Evolutionary conservation across 2,797 vertebrate genomes (phyloP).

Genomic region (Spheniscus humboldti): DNA sequence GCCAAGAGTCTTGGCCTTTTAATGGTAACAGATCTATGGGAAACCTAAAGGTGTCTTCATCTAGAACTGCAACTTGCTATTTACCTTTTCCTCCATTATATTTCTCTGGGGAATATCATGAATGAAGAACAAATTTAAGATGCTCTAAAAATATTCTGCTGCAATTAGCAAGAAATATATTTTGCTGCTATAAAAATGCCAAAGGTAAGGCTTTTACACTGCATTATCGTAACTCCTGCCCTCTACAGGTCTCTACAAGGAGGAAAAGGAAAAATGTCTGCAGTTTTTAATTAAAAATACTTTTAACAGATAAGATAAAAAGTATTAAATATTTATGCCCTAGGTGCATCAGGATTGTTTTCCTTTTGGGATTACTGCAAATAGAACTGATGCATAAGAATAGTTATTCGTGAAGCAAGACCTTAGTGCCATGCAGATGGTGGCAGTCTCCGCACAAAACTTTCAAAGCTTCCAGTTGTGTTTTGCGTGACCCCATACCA

Average conservation of each 20-base stretch:
- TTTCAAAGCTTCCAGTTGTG: background rate
- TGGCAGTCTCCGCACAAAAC: background rate
- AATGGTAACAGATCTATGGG: background rate
- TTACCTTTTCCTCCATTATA: background rate
- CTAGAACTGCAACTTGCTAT: background rate
- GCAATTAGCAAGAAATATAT: constrained; percentile 14
- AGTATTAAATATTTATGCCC: background rate
- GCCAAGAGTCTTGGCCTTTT: background rate
- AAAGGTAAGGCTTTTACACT: background rate
- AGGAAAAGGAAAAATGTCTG: background rate
- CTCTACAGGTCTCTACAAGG: background rate
- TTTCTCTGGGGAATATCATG: background rate
- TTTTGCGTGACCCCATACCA: background rate
- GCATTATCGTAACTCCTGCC: background rate
- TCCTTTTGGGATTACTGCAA: background rate
- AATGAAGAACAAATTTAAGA: background rate
- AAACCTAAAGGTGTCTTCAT: background rate
- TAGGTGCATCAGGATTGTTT: background rate
- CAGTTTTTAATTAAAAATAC: background rate
- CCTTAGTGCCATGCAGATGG: background rate
- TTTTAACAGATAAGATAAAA: background rate
- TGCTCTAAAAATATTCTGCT: constrained; percentile 20
- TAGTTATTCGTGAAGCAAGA: background rate
- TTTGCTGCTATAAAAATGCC: background rate
- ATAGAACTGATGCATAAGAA: background rate